Evolutionary conservation across 2,113 vertebrate species (phyloP).

Genomic region (Boulengeromyrus knoepffleri): DNA sequence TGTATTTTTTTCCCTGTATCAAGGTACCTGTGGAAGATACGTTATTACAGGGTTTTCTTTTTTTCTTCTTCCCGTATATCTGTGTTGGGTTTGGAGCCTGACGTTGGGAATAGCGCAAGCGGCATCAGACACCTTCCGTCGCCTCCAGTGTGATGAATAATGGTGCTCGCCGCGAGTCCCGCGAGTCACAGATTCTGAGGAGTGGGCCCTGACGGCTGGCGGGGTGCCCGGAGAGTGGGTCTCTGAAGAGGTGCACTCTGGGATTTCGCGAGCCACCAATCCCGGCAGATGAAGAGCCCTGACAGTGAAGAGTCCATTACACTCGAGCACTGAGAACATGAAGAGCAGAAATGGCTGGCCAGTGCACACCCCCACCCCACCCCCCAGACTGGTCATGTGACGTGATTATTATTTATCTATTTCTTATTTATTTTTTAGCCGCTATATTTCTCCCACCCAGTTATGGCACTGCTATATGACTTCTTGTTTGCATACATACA

Average conservation of each 20-base stretch:
- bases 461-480: background rate
- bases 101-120: background rate
- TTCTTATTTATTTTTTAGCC: background rate
- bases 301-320: conserved; percentile 47
- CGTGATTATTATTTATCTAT: background rate
- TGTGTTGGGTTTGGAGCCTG: background rate
- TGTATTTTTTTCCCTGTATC: conserved; percentile 56
- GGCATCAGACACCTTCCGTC: background rate
- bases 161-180: background rate
- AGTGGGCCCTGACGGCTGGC: background rate
- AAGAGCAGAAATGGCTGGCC: background rate
- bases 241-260: conserved; percentile 37
- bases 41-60: conserved; percentile 11
- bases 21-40: conserved; percentile 61
- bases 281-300: conserved; percentile 50
- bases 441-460: background rate
- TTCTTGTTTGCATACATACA: background rate
- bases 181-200: background rate
- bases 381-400: background rate
- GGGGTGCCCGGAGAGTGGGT: conserved; percentile 19
- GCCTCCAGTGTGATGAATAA: background rate
- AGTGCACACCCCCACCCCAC: background rate
- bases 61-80: conserved; percentile 25
- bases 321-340: conserved; percentile 22
- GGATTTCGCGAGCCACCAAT: conserved; percentile 60